These are phyloP conservation scores for Ctenopoma multispine DNA, from an alignment of 2,797 vertebrate genomes.

Conservation along the genomic window DNA sequence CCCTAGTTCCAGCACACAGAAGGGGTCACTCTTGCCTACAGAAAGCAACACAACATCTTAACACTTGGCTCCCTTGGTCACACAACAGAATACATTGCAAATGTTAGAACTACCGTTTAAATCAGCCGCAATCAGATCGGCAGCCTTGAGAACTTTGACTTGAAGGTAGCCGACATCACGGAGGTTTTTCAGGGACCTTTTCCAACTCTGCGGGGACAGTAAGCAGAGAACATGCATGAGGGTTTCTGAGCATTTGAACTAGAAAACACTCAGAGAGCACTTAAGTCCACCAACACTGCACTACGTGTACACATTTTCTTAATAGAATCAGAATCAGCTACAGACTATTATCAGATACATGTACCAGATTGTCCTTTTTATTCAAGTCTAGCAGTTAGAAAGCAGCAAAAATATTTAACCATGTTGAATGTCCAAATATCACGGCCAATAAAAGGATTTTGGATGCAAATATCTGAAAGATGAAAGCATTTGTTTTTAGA, in stretches of 20 bases:
- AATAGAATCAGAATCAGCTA: neutral
- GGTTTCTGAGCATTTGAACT: neutral
- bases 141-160: slow-evolving; percentile 92
- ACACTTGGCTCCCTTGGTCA: neutral
- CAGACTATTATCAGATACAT: neutral
- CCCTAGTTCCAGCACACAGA: slow-evolving; percentile 93
- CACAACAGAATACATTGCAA: neutral
- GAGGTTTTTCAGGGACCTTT: slow-evolving; percentile 86
- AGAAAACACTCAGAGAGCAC: neutral
- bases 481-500: too few relatives aligned
- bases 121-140: slow-evolving; percentile 92
- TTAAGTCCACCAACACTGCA: neutral
- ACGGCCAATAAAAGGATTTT: too few relatives aligned
- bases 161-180: slow-evolving; percentile 93
- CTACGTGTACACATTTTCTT: neutral
- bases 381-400: neutral
- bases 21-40: slow-evolving; percentile 97
- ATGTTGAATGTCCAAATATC: neutral
- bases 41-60: slow-evolving; percentile 35
- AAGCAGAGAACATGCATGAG: slow-evolving; percentile 22
- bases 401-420: neutral
- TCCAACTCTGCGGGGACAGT: slow-evolving; percentile 81
- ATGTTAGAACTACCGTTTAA: slow-evolving; percentile 88
- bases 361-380: neutral
- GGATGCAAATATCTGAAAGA: neutral